A percentile compares a stretch with the other conserved stretches of the same genome.
phyloP scores from a whole-genome alignment of 2,113 vertebrate species.

The Albula goreensis region DNA sequence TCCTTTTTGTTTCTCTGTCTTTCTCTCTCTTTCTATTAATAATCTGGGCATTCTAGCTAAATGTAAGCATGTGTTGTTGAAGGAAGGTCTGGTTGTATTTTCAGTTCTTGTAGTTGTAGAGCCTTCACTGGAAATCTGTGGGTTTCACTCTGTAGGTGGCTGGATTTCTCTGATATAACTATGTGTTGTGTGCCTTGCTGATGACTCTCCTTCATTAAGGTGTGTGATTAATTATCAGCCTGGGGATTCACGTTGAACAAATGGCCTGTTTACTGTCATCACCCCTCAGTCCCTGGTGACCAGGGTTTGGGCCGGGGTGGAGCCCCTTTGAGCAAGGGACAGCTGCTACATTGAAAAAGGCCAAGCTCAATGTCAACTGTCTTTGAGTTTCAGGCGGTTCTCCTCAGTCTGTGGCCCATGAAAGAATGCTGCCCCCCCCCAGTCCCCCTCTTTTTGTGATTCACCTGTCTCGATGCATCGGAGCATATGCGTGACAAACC shows the following conservation, averaged over 20 bases:
- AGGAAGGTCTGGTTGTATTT: neutral
- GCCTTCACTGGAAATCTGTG: neutral
- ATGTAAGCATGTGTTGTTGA: neutral
- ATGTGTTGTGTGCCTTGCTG: neutral
- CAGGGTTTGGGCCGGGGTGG: neutral
- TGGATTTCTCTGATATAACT: neutral
- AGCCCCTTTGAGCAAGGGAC: conserved; percentile 30
- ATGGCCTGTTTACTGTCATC: neutral
- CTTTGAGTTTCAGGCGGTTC: neutral
- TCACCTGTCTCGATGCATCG: conserved; percentile 1
- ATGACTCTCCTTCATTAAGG: neutral
- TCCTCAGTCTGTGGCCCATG: conserved; percentile 24
- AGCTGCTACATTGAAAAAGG: conserved; percentile 37
- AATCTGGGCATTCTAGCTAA: neutral
- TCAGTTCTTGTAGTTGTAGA: neutral
- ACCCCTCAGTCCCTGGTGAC: neutral
- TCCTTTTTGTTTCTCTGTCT: neutral
- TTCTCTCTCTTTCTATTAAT: neutral
- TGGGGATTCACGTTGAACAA: neutral
- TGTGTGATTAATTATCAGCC: neutral
- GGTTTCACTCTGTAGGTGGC: neutral
- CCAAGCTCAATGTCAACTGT: neutral
- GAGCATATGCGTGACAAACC: conserved; percentile 4
- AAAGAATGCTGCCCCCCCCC: neutral
- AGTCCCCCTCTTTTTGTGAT: neutral